phyloP scores from a whole-genome alignment of 1,140 invertebrate genomes.

The Anthonomus grandis region DNA sequence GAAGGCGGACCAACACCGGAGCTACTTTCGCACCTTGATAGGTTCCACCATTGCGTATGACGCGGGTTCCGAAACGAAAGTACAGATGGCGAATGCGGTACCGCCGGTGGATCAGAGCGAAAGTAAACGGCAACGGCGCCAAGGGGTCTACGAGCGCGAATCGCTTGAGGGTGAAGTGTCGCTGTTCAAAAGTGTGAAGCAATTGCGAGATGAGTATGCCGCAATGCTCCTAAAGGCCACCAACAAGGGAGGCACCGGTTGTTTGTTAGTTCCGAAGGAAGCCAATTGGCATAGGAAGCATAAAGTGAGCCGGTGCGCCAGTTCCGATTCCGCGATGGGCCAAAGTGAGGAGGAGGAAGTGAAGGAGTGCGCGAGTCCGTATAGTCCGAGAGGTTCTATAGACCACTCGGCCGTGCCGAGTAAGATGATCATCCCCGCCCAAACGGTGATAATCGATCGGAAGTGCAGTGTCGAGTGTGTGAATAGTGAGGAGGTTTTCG shows the following conservation, averaged over 20 bases:
- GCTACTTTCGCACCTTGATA: constrained; percentile 32
- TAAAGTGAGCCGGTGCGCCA: constrained; percentile 49
- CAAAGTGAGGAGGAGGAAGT: constrained; percentile 53
- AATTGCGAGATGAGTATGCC: constrained; percentile 37
- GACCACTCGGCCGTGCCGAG: constrained; percentile 43
- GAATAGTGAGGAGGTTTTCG: too few species aligned
- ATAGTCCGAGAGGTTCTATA: constrained; percentile 37
- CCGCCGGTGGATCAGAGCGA: neutral
- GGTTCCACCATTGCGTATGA: neutral
- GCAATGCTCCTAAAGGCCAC: constrained; percentile 34
- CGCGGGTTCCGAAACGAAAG: neutral
- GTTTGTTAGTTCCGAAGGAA: constrained; percentile 11
- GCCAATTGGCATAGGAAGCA: constrained; percentile 24
- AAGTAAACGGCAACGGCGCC: constrained; percentile 33
- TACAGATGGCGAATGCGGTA: constrained; percentile 7
- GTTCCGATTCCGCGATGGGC: constrained; percentile 55
- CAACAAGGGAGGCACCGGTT: constrained; percentile 7
- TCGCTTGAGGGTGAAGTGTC: constrained; percentile 12
- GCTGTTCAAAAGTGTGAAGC: constrained; percentile 40
- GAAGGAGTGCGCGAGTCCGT: constrained; percentile 26
- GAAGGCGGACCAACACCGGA: constrained; percentile 33
- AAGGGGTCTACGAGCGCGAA: constrained; percentile 35
- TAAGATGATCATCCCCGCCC: constrained; percentile 42
- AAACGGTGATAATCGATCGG: constrained; percentile 39
- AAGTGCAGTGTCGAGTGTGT: constrained; percentile 41